These are phyloP conservation scores for Ellobius talpinus DNA, from an alignment of 2,113 vertebrate genomes.

Conservation along the genomic window DNA sequence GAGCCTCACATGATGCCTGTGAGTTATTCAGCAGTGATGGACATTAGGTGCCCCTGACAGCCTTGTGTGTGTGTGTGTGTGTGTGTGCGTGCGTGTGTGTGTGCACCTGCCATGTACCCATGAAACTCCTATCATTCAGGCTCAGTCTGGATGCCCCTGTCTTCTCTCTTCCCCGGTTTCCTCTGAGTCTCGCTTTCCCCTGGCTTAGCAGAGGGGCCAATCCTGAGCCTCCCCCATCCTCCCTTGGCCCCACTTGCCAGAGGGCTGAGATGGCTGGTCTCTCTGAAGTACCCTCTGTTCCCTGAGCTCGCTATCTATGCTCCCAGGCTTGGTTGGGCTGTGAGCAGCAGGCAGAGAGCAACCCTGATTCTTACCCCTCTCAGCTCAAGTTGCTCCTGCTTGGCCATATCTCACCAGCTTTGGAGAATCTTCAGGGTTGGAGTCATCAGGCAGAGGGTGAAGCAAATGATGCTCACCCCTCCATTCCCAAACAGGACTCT, in stretches of 20 bases:
- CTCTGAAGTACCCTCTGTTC: neutral
- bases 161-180: neutral
- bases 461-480: neutral
- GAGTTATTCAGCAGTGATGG: neutral
- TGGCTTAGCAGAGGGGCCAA: neutral
- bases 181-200: neutral
- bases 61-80: neutral
- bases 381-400: neutral
- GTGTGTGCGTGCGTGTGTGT: neutral
- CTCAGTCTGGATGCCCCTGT: neutral
- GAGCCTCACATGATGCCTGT: neutral
- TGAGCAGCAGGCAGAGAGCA: neutral
- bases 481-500: neutral
- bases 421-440: neutral
- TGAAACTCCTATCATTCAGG: neutral
- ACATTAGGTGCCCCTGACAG: neutral
- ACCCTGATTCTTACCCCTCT: neutral
- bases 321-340: neutral
- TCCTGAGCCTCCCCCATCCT: neutral
- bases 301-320: neutral
- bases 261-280: neutral
- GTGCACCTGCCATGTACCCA: accelerated
- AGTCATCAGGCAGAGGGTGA: neutral
- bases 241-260: neutral
- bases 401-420: neutral